Evolutionary conservation across 2,888 invertebrate genomes (phyloP), one percentile per base, ranked within the genome.

Genomic region (Chirona hameri): DNA sequence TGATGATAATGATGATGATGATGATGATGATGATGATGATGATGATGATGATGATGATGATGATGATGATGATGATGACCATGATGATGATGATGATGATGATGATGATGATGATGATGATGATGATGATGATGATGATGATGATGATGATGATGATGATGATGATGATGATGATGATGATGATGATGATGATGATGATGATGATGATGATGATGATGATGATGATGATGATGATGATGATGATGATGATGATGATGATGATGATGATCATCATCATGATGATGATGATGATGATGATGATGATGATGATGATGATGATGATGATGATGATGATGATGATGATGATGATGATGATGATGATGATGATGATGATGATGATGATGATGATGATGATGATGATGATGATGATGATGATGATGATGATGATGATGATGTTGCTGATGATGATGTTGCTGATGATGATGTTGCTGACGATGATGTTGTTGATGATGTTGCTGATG

Each of bases 31-130:
- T n/a, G 65, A 65, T 65, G 29, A 79, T 4, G 29, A 7, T 29
- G 39, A 7, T 79, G 29, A 79, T 29, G 39, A 2, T 79, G 4
- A 79, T 79, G 7, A 79, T 79, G 39, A 79, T 79, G 39, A 79
- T 5, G 39, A 9, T 79, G 39, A 79, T 79, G 39, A 79, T 9
- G 39, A 79, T 79, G 31, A 79, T 79, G 27, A 79, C 31, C n/a
- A 79, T 79, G 27, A 79, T 79, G 31, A 79, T n/a, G 27, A 79
- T 21, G 31, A 79, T 79, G 31, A 79, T 79, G 31, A 79, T n/a
- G 27, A 79, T 79, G 31, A 79, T 21, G 31, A 79, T 79, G 27
- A 79, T 79, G 31, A 79, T 79, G 27, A 79, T 79, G 31, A 79
- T 79, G 27, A 79, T 79, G 27, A 79, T n/a, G 27, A 79, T 79